These are phyloP conservation scores for Phrynosoma blainvillii DNA, from an alignment of 2,113 vertebrate species.

Conservation along the genomic window DNA sequence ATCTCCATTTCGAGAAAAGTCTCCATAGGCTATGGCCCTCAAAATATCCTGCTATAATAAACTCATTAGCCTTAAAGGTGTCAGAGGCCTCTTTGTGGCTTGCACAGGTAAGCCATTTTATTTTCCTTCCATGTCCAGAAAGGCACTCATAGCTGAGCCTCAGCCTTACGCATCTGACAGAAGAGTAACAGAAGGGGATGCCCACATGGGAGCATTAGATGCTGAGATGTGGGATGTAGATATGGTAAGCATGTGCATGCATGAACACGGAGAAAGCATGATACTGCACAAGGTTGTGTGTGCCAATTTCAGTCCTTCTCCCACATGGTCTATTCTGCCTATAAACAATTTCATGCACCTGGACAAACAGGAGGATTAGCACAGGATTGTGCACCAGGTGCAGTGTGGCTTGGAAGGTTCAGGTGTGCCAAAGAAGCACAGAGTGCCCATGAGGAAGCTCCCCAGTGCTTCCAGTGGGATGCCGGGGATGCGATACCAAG, in stretches of 20 bases:
- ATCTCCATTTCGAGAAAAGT: no score
- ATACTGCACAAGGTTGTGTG: not conserved
- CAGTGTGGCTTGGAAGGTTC: conserved; percentile 10
- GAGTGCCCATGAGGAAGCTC: not conserved
- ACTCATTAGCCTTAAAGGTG: no score
- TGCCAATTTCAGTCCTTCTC: not conserved
- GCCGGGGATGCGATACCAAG: not conserved
- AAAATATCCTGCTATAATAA: no score
- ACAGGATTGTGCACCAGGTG: conserved; percentile 14
- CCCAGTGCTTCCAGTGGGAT: not conserved
- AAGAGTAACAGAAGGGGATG: not conserved
- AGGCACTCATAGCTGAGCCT: not conserved
- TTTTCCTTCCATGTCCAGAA: not conserved
- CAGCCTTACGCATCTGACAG: not conserved
- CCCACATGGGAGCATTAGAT: not conserved
- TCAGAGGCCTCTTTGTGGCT: no score
- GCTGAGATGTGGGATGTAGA: not conserved
- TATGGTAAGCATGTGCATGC: not conserved
- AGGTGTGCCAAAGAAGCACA: not conserved
- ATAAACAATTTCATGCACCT: conserved; percentile 18
- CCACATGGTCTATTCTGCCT: not conserved
- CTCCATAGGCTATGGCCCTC: no score
- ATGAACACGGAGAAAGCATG: not conserved
- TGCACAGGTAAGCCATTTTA: no score
- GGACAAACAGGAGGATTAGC: conserved; percentile 1